Evolutionary conservation across 2,888 invertebrate genomes (phyloP).

Genomic region (Iselma pallidipennis): DNA sequence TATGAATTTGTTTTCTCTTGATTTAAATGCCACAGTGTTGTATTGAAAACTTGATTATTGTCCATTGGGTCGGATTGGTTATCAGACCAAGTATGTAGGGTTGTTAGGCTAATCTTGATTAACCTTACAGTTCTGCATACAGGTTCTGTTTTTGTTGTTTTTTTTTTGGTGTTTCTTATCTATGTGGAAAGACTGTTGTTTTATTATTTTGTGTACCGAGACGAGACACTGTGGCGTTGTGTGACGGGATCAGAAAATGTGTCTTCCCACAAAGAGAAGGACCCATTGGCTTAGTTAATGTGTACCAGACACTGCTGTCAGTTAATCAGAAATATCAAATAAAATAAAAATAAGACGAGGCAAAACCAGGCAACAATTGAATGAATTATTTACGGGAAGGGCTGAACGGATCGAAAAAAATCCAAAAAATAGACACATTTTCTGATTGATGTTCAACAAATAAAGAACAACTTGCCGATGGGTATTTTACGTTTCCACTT

Average conservation of each 20-base stretch:
- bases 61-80: slow-evolving; percentile 23
- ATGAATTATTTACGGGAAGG: background rate
- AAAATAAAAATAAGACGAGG: slow-evolving; percentile 7
- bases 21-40: slow-evolving; percentile 17
- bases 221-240: slow-evolving; percentile 45
- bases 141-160: slow-evolving; percentile 22
- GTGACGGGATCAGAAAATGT: slow-evolving; percentile 75
- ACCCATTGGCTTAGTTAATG: slow-evolving; percentile 64
- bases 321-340: slow-evolving; percentile 19
- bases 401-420: background rate
- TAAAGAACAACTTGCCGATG: slow-evolving; percentile 31
- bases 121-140: slow-evolving; percentile 35
- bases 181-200: slow-evolving; percentile 77
- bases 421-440: slow-evolving; percentile 66
- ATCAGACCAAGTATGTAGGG: slow-evolving; percentile 10
- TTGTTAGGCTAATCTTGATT: slow-evolving; percentile 4
- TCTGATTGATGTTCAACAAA: slow-evolving; percentile 59
- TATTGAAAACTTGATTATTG: background rate
- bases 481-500: slow-evolving; percentile 37
- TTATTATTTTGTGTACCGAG: slow-evolving; percentile 56
- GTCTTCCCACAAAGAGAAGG: slow-evolving; percentile 74
- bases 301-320: slow-evolving; percentile 61
- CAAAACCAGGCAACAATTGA: slow-evolving; percentile 4
- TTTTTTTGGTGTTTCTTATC: slow-evolving; percentile 65
- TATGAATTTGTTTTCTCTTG: background rate